Evolutionary conservation across 2,888 invertebrate species (phyloP).

Genomic region (Hirudinaria manillensis): DNA sequence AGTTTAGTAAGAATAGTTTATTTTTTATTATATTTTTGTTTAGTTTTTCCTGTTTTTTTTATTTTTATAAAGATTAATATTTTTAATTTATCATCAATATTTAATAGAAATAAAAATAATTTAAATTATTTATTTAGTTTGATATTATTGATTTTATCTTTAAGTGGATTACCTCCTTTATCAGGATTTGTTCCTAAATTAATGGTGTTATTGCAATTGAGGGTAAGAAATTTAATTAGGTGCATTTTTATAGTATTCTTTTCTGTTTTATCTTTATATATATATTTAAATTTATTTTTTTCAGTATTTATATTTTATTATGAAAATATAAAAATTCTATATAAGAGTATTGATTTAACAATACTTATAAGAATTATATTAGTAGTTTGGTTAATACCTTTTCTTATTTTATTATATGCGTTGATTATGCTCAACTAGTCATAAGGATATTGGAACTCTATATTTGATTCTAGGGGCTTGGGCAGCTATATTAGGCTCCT

Average conservation of each 20-base stretch:
- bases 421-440: conserved; percentile 61
- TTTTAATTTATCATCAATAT: conserved; percentile 14
- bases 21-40: conserved; percentile 31
- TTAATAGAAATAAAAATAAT: neutral
- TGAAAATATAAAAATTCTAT: neutral
- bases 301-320: neutral
- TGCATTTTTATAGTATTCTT: conserved; percentile 29
- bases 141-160: conserved; percentile 32
- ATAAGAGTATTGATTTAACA: too few relatives aligned
- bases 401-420: conserved; percentile 49
- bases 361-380: neutral
- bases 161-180: conserved; percentile 36
- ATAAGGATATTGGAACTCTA: conserved; percentile 71
- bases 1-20: conserved; percentile 26
- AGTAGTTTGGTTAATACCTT: neutral
- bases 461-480: conserved; percentile 62
- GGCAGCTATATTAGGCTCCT: conserved; percentile 67
- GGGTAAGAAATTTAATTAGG: neutral
- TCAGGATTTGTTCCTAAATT: conserved; percentile 39
- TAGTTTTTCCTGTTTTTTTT: conserved; percentile 31
- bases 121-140: neutral
- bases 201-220: conserved; percentile 31
- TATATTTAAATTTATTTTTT: conserved; percentile 36
- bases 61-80: conserved; percentile 19
- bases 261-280: conserved; percentile 36